phyloP scores from a whole-genome alignment of 2,797 vertebrate species.

The Scomberomorus guttatus region DNA sequence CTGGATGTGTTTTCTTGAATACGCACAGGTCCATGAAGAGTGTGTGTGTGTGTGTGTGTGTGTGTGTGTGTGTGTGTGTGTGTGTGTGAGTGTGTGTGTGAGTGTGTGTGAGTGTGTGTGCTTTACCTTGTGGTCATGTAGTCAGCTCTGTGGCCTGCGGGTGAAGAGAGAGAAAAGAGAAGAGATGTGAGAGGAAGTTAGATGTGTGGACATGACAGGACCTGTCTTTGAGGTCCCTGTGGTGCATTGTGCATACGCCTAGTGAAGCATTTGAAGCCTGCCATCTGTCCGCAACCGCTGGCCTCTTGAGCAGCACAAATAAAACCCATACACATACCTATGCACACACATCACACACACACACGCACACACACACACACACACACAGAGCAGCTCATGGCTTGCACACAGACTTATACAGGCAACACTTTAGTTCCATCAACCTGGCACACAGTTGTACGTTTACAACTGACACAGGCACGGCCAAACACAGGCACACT shows the following conservation, averaged over 20 bases:
- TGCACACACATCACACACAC: not conserved
- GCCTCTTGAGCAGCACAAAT: slow-evolving; percentile 46
- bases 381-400: not conserved
- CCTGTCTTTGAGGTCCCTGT: slow-evolving; percentile 62
- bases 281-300: slow-evolving; percentile 73
- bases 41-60: not conserved
- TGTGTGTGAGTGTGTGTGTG: slow-evolving; percentile 1
- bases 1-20: slow-evolving; percentile 11
- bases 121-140: slow-evolving; percentile 98
- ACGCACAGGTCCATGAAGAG: slow-evolving; percentile 10
- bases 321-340: slow-evolving; percentile 18
- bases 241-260: slow-evolving; percentile 56
- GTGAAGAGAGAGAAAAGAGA: slow-evolving; percentile 50
- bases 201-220: slow-evolving; percentile 60
- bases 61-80: not conserved
- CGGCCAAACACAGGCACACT: slow-evolving; percentile 11
- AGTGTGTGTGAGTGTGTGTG: slow-evolving; percentile 17
- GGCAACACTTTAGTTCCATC: not conserved
- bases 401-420: not conserved
- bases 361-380: slow-evolving; percentile 6
- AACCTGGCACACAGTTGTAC: not conserved
- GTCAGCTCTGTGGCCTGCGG: slow-evolving; percentile 94
- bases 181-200: slow-evolving; percentile 48
- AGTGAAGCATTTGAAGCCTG: slow-evolving; percentile 69
- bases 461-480: not conserved